Evolutionary conservation across 92 coral and sea anemone species (phyloP).

Genomic region (Bergia puertoricense): DNA sequence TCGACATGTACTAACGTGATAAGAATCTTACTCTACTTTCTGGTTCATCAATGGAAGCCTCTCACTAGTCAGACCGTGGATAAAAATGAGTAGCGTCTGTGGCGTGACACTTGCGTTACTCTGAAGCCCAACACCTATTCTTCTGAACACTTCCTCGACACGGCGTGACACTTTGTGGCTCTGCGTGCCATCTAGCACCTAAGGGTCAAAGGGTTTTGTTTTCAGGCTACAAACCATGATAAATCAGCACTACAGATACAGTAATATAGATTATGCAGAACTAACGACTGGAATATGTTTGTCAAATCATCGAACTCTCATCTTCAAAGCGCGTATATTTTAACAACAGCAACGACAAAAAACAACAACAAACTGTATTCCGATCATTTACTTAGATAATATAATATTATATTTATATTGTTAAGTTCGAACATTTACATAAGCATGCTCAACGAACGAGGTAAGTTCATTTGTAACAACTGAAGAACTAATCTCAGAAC

Average conservation of each 20-base stretch:
- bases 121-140: slow-evolving; percentile 86
- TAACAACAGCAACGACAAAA: too few species aligned
- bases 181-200: slow-evolving; percentile 90
- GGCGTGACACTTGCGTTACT: slow-evolving; percentile 70
- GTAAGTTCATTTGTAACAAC: too few species aligned
- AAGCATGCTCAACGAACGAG: too few species aligned
- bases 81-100: slow-evolving; percentile 75
- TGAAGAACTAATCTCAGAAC: too few species aligned
- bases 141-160: slow-evolving; percentile 83
- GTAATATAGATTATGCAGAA: too few species aligned
- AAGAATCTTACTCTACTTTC: slow-evolving; percentile 41
- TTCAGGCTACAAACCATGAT: background rate
- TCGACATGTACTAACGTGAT: background rate
- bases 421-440: too few species aligned
- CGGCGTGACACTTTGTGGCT: slow-evolving; percentile 89
- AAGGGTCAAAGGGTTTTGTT: background rate
- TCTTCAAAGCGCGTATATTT: background rate
- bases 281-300: background rate
- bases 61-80: slow-evolving; percentile 79
- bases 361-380: too few species aligned
- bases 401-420: too few species aligned
- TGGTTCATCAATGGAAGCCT: slow-evolving; percentile 70
- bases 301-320: background rate
- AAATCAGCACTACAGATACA: too few species aligned
- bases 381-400: too few species aligned